phyloP scores from a whole-genome alignment of 2,888 invertebrate species.

The Sthenelais limicola region DNA sequence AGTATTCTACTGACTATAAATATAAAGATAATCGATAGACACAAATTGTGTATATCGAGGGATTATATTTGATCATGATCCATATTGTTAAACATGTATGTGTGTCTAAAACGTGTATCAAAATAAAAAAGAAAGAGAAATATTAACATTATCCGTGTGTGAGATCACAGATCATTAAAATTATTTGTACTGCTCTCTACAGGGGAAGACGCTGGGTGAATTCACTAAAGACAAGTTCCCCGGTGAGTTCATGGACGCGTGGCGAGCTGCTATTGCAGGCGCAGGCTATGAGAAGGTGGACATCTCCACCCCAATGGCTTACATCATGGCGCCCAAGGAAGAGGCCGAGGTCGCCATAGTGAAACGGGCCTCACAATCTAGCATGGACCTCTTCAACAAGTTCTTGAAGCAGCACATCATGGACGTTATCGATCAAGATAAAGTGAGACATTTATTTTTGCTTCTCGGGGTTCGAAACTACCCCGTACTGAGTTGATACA shows the following conservation, averaged over 20 bases:
- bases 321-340: slow-evolving; percentile 94
- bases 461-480: too few relatives aligned
- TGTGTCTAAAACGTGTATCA: too few relatives aligned
- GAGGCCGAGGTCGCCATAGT: slow-evolving; percentile 90
- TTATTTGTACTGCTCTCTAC: background rate
- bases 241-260: slow-evolving; percentile 93
- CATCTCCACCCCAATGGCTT: slow-evolving; percentile 86
- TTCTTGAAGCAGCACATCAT: slow-evolving; percentile 97
- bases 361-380: slow-evolving; percentile 92
- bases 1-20: too few relatives aligned
- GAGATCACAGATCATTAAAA: too few relatives aligned
- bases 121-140: too few relatives aligned
- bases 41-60: too few relatives aligned
- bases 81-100: too few relatives aligned
- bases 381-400: slow-evolving; percentile 95
- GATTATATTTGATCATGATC: too few relatives aligned
- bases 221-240: slow-evolving; percentile 95
- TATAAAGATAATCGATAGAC: too few relatives aligned
- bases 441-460: too few relatives aligned
- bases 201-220: slow-evolving; percentile 88
- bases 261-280: slow-evolving; percentile 85
- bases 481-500: too few relatives aligned
- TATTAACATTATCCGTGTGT: too few relatives aligned
- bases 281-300: slow-evolving; percentile 87
- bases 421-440: slow-evolving; percentile 98